phyloP scores from a whole-genome alignment of 2,888 invertebrate species.

The Malacosoma neustria region DNA sequence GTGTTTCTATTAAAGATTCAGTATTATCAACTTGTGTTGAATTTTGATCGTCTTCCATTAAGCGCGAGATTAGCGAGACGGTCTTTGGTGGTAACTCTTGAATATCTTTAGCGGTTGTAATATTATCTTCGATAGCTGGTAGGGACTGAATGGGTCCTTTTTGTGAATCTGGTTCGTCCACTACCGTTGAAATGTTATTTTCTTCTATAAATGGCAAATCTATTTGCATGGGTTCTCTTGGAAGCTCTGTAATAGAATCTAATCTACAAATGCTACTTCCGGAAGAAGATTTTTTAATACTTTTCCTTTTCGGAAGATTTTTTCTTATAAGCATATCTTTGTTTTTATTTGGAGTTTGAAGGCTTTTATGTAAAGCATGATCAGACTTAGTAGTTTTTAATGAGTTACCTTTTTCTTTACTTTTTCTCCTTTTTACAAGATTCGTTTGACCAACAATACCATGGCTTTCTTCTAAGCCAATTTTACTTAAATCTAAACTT shows the following conservation, averaged over 20 bases:
- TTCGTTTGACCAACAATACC: constrained; percentile 13
- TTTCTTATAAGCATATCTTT: constrained; percentile 18
- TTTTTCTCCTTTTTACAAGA: constrained; percentile 24
- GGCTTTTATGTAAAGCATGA: constrained; percentile 49
- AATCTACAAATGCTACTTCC: constrained; percentile 54
- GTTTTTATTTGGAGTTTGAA: constrained; percentile 32
- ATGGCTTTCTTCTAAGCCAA: constrained; percentile 34
- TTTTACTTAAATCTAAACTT: constrained; percentile 59
- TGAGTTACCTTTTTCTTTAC: constrained; percentile 27
- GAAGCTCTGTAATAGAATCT: constrained; percentile 62
- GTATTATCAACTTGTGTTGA: not conserved
- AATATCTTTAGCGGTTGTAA: not conserved
- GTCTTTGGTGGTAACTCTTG: not conserved
- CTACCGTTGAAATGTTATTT: constrained; percentile 26
- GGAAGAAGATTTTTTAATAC: constrained; percentile 60
- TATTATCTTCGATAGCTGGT: not conserved
- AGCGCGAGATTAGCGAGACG: too few relatives aligned
- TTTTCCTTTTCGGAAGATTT: constrained; percentile 32
- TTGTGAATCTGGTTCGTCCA: constrained; percentile 20
- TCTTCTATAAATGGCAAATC: constrained; percentile 63
- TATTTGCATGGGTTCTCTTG: constrained; percentile 30
- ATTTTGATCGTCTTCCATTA: not conserved
- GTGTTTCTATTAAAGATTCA: not conserved
- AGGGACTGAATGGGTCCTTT: not conserved
- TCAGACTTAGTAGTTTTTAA: constrained; percentile 63